phyloP scores from a whole-genome alignment of 1,140 invertebrate species.

The Ooceraea biroi region DNA sequence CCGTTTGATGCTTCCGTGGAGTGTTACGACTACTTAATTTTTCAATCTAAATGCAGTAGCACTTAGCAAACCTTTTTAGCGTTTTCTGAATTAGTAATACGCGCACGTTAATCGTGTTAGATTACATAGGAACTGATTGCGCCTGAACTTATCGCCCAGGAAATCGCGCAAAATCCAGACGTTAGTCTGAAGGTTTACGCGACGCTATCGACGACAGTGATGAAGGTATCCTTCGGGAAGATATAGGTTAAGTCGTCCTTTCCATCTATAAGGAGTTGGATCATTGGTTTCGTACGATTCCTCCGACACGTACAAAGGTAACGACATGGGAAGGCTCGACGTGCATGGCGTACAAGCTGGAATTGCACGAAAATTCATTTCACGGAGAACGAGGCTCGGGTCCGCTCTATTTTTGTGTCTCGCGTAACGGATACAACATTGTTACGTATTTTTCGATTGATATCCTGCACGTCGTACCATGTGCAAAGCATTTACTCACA shows the following conservation, averaged over 20 bases:
- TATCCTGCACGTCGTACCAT: not conserved
- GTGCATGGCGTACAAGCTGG: conserved; percentile 41
- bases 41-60: not conserved
- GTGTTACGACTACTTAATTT: not conserved
- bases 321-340: conserved; percentile 52
- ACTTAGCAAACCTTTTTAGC: not conserved
- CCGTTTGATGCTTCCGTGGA: not conserved
- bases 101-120: not conserved
- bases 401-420: conserved; percentile 40
- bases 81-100: not conserved
- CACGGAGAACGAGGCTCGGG: not conserved
- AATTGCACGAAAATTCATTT: conserved; percentile 51
- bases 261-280: conserved; percentile 28
- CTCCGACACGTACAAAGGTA: conserved; percentile 60
- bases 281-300: conserved; percentile 38
- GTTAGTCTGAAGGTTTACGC: conserved; percentile 13
- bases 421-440: conserved; percentile 37
- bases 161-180: conserved; percentile 8
- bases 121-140: not conserved
- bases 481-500: not conserved
- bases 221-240: conserved; percentile 28
- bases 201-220: conserved; percentile 37
- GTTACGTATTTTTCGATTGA: conserved; percentile 27
- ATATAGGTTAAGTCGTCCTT: conserved; percentile 39
- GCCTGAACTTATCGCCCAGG: not conserved